phyloP scores from a whole-genome alignment of 2,797 vertebrate genomes.

The Carduelis carduelis region DNA sequence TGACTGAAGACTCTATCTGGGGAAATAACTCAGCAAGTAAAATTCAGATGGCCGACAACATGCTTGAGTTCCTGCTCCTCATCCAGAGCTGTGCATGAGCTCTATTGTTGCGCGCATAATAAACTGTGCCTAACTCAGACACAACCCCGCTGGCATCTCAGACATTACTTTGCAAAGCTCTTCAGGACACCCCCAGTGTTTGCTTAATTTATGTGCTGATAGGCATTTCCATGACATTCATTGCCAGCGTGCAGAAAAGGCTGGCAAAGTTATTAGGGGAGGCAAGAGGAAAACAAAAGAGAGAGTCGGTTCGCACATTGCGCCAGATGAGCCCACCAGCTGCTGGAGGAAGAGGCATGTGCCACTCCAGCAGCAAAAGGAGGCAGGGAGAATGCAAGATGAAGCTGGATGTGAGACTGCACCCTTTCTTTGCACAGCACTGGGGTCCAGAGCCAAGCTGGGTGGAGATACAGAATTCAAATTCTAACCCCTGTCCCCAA shows the following conservation, averaged over 20 bases:
- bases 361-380: not conserved
- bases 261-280: slow-evolving; percentile 30
- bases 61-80: slow-evolving; percentile 1
- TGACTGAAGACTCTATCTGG: slow-evolving; percentile 43
- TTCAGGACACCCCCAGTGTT: slow-evolving; percentile 33
- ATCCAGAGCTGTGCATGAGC: not conserved
- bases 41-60: slow-evolving; percentile 43
- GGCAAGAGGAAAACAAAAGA: slow-evolving; percentile 1
- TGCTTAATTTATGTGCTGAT: slow-evolving; percentile 42
- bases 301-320: not conserved
- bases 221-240: not conserved
- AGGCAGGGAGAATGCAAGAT: slow-evolving; percentile 8
- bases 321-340: slow-evolving; percentile 24
- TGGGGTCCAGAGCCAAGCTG: not conserved
- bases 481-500: not conserved
- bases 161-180: slow-evolving; percentile 11
- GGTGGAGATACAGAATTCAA: not conserved
- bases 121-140: not conserved
- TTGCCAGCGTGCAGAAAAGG: not conserved
- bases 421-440: rapidly evolving
- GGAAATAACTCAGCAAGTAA: slow-evolving; percentile 62
- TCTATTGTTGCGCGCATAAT: not conserved
- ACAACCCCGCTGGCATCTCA: not conserved
- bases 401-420: not conserved
- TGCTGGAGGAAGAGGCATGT: slow-evolving; percentile 30